Evolutionary conservation across 2,888 invertebrate genomes (phyloP).

Genomic region (Heliconius sara): DNA sequence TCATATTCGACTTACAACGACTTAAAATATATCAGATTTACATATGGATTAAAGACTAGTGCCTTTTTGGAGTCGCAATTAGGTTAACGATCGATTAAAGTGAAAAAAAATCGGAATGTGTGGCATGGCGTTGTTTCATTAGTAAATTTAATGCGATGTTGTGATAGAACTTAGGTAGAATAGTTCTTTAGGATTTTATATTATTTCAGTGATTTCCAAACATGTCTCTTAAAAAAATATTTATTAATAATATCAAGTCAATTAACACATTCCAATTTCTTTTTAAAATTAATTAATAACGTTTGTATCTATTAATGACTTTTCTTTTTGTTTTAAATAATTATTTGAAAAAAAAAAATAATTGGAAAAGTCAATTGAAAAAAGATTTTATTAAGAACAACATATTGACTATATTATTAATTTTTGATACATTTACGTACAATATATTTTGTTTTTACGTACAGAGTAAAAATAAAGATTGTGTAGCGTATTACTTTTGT

Average conservation of each 20-base stretch:
- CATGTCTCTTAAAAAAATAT: not conserved
- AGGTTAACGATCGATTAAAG: constrained; percentile 51
- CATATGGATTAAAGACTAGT: constrained; percentile 66
- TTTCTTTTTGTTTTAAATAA: not conserved
- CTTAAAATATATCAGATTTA: constrained; percentile 61
- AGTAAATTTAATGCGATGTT: constrained; percentile 52
- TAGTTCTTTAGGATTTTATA: constrained; percentile 30
- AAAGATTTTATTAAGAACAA: not conserved
- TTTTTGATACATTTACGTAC: not conserved
- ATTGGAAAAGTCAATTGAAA: not conserved
- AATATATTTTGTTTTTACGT: not conserved
- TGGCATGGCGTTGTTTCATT: constrained; percentile 39
- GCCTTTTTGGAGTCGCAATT: constrained; percentile 71
- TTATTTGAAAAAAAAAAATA: not conserved
- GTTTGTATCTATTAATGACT: too few species aligned
- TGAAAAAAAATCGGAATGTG: constrained; percentile 34
- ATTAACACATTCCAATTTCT: not conserved
- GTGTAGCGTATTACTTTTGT: not conserved
- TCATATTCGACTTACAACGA: constrained; percentile 59
- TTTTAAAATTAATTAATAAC: not conserved
- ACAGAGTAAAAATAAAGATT: not conserved
- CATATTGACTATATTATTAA: not conserved
- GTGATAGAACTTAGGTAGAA: constrained; percentile 54
- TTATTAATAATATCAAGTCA: constrained; percentile 11
- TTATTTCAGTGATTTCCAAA: constrained; percentile 13